These are phyloP conservation scores for Tetraneura akinire DNA, from an alignment of 1,140 invertebrate species.

Conservation along the genomic window DNA sequence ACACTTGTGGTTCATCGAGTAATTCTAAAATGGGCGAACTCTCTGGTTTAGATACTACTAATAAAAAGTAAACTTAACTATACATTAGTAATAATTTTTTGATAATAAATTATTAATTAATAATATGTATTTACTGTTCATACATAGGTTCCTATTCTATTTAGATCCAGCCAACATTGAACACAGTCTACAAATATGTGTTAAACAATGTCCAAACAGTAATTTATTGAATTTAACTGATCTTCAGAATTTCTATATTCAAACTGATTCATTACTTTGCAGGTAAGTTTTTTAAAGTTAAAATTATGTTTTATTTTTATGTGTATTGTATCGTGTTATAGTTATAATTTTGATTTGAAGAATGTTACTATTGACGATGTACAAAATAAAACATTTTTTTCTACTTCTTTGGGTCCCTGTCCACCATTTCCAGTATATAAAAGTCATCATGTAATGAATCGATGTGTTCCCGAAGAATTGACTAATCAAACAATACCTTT, in stretches of 20 bases:
- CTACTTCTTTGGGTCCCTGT: conserved; percentile 70
- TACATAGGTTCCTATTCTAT: conserved; percentile 74
- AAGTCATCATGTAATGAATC: conserved; percentile 77
- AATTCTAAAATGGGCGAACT: conserved; percentile 74
- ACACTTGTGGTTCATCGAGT: conserved; percentile 84
- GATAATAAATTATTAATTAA: neutral
- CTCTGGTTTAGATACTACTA: conserved; percentile 77
- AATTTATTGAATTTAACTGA: conserved; percentile 68
- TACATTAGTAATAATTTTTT: neutral
- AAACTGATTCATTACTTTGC: conserved; percentile 74
- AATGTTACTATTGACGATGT: conserved; percentile 42
- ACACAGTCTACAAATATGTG: conserved; percentile 83
- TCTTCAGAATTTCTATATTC: conserved; percentile 72
- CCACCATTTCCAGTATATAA: conserved; percentile 72
- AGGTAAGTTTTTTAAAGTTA: conserved; percentile 57
- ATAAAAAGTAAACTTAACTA: conserved; percentile 71
- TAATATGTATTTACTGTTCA: neutral
- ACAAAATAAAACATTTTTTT: conserved; percentile 57
- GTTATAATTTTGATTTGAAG: conserved; percentile 53
- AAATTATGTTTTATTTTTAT: neutral
- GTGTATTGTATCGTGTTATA: neutral
- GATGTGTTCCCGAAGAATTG: conserved; percentile 77
- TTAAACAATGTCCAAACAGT: conserved; percentile 79
- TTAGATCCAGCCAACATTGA: conserved; percentile 76
- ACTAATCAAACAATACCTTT: conserved; percentile 66